Percentiles rank a stretch among this genome's conserved stretches.
phyloP scores from a whole-genome alignment of 2,797 vertebrate species.

The Argyrosomus regius region DNA sequence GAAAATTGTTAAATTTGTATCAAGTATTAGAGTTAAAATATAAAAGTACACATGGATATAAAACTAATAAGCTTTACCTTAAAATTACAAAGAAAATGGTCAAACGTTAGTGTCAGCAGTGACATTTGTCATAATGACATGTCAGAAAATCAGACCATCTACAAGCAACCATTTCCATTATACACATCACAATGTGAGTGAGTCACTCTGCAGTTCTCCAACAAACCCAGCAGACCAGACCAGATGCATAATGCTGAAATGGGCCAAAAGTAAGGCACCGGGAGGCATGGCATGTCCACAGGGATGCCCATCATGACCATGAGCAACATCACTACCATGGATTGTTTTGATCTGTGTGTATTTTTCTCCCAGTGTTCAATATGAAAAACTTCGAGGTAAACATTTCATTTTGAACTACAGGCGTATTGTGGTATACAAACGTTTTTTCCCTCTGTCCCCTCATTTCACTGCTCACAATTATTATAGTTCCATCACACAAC shows the following conservation, averaged over 20 bases:
- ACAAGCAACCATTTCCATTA: background rate
- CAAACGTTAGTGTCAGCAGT: too few species aligned
- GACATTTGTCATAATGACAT: background rate
- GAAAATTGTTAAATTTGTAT: too few species aligned
- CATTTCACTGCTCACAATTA: background rate
- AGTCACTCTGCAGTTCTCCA: conserved; percentile 1
- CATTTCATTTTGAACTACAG: conserved; percentile 5
- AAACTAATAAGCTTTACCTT: too few species aligned
- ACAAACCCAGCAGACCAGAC: background rate
- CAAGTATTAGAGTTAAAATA: too few species aligned
- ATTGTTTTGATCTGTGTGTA: conserved; percentile 3
- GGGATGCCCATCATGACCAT: background rate
- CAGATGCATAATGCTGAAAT: background rate
- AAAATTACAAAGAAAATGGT: too few species aligned
- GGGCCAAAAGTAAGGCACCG: conserved; percentile 7
- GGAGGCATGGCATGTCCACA: background rate
- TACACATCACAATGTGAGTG: background rate
- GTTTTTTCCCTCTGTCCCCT: background rate
- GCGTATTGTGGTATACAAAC: too few species aligned
- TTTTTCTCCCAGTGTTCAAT: background rate
- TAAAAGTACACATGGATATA: too few species aligned
- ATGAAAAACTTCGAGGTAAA: conserved; percentile 1
- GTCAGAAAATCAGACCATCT: background rate
- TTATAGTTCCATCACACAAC: background rate
- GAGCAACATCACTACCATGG: background rate